Base-by-base conservation (phyloP, 1,140 invertebrate species). In the Drosophila ogumai region DNA sequence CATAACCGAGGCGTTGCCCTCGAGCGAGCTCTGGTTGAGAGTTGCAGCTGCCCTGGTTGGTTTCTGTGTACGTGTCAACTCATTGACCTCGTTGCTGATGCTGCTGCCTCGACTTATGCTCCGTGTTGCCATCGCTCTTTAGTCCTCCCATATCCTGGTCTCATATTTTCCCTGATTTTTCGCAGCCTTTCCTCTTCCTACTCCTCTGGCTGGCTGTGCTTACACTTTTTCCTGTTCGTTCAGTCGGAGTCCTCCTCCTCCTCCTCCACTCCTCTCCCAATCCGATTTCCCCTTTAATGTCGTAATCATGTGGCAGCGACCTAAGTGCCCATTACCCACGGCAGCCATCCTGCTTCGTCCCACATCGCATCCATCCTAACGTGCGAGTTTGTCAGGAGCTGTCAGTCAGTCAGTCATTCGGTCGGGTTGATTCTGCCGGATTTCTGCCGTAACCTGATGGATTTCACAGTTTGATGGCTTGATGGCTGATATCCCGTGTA, bases 261-360 rank as follows among this genome's bases (percentile, higher is more conserved):
- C 40, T 17, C 40, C 15, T n/a, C 15, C 38, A 10, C 40, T 44
- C 15, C 47, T 41, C 38, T 36, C 9, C 12, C 63, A 52, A 66
- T 46, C 43, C 65, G 57, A 46, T 50, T 66, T 61, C 32, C 66
- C 66, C 52, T 55, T 43, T 79, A 79, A 79, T 79, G 66, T 65
- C 66, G 76, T 79, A 79, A 79, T 79, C 76, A 79, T 78, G 66
- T 79, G 58, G 75, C 75, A 73, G 44, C 59, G 41, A 40, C 52
- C 75, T 65, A 79, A 79, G 76, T 79, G 75, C 76, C 68, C 77
- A 79, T 79, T 79, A 72, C 66, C 63, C 38, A 79, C 52, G 65
- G 41, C 61, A 50, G 59, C 19, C 59, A 50, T 50, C 47, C 44
- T 17, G 38, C 34, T 47, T 12, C 50, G 44, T 49, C 31, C 15